These are phyloP conservation scores for Brenthis daphne DNA, from an alignment of 2,888 invertebrate genomes.

Conservation along the genomic window DNA sequence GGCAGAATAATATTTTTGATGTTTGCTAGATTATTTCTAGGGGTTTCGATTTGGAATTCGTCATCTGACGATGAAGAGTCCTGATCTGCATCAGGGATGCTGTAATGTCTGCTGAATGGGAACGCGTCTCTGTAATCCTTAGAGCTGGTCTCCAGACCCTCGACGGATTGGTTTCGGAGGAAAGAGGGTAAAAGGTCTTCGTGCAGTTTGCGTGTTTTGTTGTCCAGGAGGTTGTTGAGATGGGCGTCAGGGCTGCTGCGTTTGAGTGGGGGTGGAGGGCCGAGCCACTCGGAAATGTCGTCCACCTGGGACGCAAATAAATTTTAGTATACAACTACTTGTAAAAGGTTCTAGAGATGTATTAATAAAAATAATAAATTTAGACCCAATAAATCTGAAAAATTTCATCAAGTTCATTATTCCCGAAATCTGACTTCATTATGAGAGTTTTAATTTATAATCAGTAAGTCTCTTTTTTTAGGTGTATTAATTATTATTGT, in stretches of 20 bases:
- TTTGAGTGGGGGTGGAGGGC: constrained; percentile 62
- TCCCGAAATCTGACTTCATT: too few relatives aligned
- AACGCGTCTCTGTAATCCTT: constrained; percentile 52
- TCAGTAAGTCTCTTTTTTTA: too few relatives aligned
- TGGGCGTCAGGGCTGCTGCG: constrained; percentile 59
- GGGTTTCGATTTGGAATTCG: constrained; percentile 45
- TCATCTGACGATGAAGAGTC: constrained; percentile 57
- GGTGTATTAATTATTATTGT: too few relatives aligned
- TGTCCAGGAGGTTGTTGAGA: constrained; percentile 49
- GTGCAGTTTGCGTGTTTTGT: constrained; percentile 49
- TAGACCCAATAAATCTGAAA: too few relatives aligned
- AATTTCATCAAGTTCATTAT: too few relatives aligned
- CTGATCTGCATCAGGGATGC: constrained; percentile 54
- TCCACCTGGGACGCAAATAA: constrained; percentile 58
- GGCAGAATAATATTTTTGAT: constrained; percentile 54
- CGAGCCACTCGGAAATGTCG: constrained; percentile 74
- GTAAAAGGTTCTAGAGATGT: too few relatives aligned
- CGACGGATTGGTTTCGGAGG: constrained; percentile 74
- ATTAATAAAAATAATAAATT: too few relatives aligned
- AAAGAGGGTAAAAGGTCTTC: constrained; percentile 56
- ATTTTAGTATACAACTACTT: too few relatives aligned
- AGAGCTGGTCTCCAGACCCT: constrained; percentile 62
- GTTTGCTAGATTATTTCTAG: constrained; percentile 48
- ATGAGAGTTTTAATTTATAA: too few relatives aligned
- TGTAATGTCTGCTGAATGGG: constrained; percentile 61